Evolutionary conservation across 92 coral and sea anemone species (phyloP), one percentile per base, ranked within the genome.

Genomic region (Galaxea fascicularis): DNA sequence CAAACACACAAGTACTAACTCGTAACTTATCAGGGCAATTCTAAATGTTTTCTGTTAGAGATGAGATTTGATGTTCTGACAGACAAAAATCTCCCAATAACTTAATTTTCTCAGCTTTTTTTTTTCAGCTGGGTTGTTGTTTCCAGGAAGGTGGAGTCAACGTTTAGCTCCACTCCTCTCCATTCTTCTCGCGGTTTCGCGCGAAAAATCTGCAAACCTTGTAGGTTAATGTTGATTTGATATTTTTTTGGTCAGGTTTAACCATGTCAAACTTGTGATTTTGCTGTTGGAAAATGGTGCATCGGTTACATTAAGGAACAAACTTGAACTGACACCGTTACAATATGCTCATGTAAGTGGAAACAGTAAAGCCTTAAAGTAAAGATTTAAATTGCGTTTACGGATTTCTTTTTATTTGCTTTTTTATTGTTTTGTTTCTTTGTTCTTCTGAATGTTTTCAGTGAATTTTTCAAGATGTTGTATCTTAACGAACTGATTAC

Each of bases 261-360:
- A 92, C 85, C 90, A 84, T 74, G 88, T 89, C n/a, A 92, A 91
- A 60, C 87, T 95, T 58, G 99, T 95, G 16, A 92, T 86, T 54
- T 71, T 94, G 73, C 62, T 97, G 88, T 80, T 95, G 81, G 90
- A 90, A 74, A 86, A 91, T 28, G 95, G 95, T 2, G 99, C 99
- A 21, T 95, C 97, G 6, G 95, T 91, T 39, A 81, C 82, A 44
- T 30, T 92, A 17, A 90, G 96, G 66, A 95, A 97, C 78, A 85
- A 95, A 63, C 89, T 84, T 54, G 92, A 92, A 70, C 65, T 93
- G 41, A 97, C 97, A 1, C 97, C 99, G 14, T 85, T 97, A 78
- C 99, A 97, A 65, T 93, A 87, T 85, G 98, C 99, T 45, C 95
- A 91, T 92, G 99, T 97, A 83, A 62, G 39, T 53, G 29, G 21